Evolutionary conservation across 2,797 vertebrate species (phyloP).

Genomic region (Gymnoscopelus braueri): DNA sequence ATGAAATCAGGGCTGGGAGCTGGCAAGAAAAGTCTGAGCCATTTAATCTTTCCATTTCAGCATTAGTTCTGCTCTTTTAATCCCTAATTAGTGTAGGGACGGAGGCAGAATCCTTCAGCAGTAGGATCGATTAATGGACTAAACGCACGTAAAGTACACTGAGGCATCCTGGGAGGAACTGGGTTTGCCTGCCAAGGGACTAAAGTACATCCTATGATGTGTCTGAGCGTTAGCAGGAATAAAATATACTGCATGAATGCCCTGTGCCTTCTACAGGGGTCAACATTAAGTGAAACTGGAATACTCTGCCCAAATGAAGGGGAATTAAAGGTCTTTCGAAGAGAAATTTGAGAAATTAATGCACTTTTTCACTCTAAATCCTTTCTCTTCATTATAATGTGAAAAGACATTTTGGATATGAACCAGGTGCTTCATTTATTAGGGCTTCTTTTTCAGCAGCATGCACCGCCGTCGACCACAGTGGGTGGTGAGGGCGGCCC

Average conservation of each 20-base stretch:
- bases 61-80: constrained; percentile 44
- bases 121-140: constrained; percentile 40
- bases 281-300: constrained; percentile 18
- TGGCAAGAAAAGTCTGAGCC: constrained; percentile 32
- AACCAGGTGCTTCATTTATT: constrained; percentile 16
- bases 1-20: constrained; percentile 31
- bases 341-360: no score
- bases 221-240: neutral
- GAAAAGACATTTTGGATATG: constrained; percentile 15
- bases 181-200: constrained; percentile 12
- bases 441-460: constrained; percentile 25
- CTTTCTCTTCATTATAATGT: neutral
- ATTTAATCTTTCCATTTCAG: constrained; percentile 28
- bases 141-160: neutral
- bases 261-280: neutral
- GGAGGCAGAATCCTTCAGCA: constrained; percentile 24
- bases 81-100: constrained; percentile 36
- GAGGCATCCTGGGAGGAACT: constrained; percentile 6
- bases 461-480: constrained; percentile 4
- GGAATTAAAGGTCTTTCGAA: neutral
- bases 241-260: neutral
- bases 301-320: neutral
- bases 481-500: no score
- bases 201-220: neutral
- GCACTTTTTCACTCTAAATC: constrained; percentile 8